Evolutionary conservation across 2,113 vertebrate genomes (phyloP).

Genomic region (Phainopepla nitens): DNA sequence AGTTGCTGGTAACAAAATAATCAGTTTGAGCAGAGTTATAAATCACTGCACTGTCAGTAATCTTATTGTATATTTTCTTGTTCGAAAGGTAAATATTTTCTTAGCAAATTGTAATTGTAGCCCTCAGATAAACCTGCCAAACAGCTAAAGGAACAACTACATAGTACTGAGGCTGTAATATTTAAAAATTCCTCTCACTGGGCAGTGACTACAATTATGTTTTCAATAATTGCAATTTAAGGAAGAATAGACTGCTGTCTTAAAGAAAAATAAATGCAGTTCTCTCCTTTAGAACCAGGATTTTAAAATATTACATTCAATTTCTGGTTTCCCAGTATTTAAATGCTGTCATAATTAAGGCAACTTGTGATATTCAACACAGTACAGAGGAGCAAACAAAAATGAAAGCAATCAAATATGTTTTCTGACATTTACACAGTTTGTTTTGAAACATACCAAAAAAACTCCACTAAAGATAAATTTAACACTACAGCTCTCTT

Average conservation of each 20-base stretch:
- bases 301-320: background rate
- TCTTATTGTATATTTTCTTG: background rate
- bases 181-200: background rate
- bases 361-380: background rate
- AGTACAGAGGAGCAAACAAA: conserved; percentile 24
- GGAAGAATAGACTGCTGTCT: background rate
- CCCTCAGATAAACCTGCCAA: background rate
- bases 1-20: background rate
- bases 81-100: background rate
- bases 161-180: background rate
- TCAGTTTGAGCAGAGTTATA: background rate
- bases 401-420: background rate
- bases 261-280: conserved; percentile 34
- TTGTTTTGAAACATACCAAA: conserved; percentile 22
- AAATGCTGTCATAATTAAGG: conserved; percentile 19
- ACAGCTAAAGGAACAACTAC: background rate
- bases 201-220: background rate
- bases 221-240: background rate
- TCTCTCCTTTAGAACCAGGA: background rate
- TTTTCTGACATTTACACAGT: background rate
- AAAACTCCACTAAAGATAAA: background rate
- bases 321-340: conserved; percentile 16
- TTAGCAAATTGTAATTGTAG: background rate
- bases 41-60: background rate
- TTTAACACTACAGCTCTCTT: background rate